These are phyloP conservation scores for Mallateleia sp. DNA, from an alignment of 2,888 invertebrate species.

Conservation along the genomic window DNA sequence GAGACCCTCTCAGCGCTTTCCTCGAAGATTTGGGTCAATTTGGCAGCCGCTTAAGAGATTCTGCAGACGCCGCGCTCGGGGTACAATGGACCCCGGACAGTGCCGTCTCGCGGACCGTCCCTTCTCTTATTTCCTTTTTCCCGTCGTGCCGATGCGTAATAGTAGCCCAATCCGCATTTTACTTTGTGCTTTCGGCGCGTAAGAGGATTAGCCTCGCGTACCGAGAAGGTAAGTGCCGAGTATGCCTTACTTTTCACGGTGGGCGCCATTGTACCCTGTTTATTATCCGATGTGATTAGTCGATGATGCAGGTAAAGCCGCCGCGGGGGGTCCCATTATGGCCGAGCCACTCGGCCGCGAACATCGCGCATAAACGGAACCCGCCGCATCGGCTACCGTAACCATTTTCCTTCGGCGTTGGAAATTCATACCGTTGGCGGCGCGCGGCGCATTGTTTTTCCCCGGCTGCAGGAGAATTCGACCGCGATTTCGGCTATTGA, in stretches of 20 bases:
- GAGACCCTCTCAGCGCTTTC: slow-evolving; percentile 45
- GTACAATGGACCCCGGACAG: slow-evolving; percentile 64
- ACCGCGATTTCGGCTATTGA: slow-evolving; percentile 52
- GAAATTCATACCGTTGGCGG: slow-evolving; percentile 71
- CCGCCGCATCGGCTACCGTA: slow-evolving; percentile 60
- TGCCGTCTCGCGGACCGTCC: slow-evolving; percentile 38
- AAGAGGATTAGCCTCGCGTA: slow-evolving; percentile 88
- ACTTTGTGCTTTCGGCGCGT: slow-evolving; percentile 88
- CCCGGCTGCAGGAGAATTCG: slow-evolving; percentile 19
- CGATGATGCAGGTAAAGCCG: slow-evolving; percentile 90
- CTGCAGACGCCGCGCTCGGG: slow-evolving; percentile 54
- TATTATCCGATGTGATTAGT: slow-evolving; percentile 89
- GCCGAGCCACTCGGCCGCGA: slow-evolving; percentile 74
- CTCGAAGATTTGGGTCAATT: slow-evolving; percentile 78
- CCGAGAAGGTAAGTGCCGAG: slow-evolving; percentile 86
- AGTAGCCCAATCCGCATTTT: slow-evolving; percentile 84
- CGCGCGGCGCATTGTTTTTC: slow-evolving; percentile 64
- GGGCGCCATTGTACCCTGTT: slow-evolving; percentile 87
- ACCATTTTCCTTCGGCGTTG: slow-evolving; percentile 37
- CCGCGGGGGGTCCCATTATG: slow-evolving; percentile 89
- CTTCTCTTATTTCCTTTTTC: slow-evolving; percentile 64
- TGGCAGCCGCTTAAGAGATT: slow-evolving; percentile 79
- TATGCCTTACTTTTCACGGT: slow-evolving; percentile 89
- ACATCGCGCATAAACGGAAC: slow-evolving; percentile 56
- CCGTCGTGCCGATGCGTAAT: slow-evolving; percentile 77